phyloP scores from a whole-genome alignment of 2,797 vertebrate species.

The Pseudochirops corinnae region DNA sequence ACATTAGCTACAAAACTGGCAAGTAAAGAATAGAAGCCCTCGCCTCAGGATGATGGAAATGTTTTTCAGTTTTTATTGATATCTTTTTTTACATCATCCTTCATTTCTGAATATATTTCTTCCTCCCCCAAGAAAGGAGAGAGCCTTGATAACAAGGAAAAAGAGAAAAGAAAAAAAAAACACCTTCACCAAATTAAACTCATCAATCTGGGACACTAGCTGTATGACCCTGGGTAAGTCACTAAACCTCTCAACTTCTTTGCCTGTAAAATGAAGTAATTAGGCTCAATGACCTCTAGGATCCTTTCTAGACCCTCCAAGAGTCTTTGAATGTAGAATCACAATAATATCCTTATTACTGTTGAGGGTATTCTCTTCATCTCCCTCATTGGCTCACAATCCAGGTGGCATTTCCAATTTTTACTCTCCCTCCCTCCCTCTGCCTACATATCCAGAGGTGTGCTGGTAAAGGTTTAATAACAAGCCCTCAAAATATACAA shows the following conservation, averaged over 20 bases:
- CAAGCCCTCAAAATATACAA: not conserved
- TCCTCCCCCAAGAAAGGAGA: not conserved
- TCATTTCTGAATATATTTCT: not conserved
- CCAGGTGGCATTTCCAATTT: not conserved
- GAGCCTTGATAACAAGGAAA: not conserved
- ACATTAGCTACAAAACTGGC: not conserved
- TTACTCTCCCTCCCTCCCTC: not conserved
- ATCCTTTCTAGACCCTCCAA: not conserved
- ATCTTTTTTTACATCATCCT: not conserved
- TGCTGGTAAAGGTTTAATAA: not conserved
- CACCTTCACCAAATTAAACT: not conserved
- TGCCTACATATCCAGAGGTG: not conserved
- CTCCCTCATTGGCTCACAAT: not conserved
- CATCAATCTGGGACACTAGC: not conserved
- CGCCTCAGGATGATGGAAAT: not conserved
- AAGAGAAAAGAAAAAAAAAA: not conserved
- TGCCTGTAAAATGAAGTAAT: not conserved
- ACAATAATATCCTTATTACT: not conserved
- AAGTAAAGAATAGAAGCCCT: not conserved
- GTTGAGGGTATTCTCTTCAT: not conserved
- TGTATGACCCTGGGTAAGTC: not conserved
- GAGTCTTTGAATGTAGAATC: not conserved
- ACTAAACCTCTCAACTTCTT: not conserved
- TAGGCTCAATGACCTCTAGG: not conserved
- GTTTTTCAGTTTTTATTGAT: not conserved